Base-by-base conservation (phyloP, 2,888 invertebrate species). In the Malthinus flaveolus region DNA sequence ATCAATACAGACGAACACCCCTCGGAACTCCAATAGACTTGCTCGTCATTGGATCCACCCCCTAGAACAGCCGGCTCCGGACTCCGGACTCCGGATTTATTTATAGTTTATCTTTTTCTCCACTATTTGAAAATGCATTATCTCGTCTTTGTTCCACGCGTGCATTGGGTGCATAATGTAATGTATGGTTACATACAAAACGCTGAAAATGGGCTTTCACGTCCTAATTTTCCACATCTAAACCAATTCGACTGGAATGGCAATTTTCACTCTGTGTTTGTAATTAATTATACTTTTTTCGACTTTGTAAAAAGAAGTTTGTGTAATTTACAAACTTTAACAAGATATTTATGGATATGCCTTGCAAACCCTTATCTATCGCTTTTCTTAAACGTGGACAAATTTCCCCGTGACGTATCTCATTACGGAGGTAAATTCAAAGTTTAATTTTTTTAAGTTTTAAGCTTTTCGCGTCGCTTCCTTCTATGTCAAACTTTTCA, bases 1-100 rank as follows among this genome's bases (percentile, higher is more conserved):
- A 65, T 65, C 65, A 63, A 65, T 65, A 65, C 63, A 48, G 58
- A 53, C 63, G 50, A 61, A 56, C 63, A 56, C 56, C 59, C 65
- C 65, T 56, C 59, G 47, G 53, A 59, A 60, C 55, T 53, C 59
- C 63, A 60, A 62, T 65, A 65, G 65, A 62, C 59, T 61, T 57
- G 61, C 58, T 58, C 63, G 59, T 53, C 56, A 56, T 61, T 59
- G 63, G 61, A 59, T 55, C 63, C 59, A 56, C 61, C 63, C 52
- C 62, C 49, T 15, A 39, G 44, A 54, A 49, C 50, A 54, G 49
- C 53, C 50, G 48, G 55, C 61, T 49, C 42, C 61, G 37, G 58
- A 58, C 45, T 46, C 50, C 35, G 9, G 37, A 37, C 9, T 37
- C 39, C 15, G 13, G 13, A 15, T 42, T 15, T 15, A 8, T 5